These are phyloP conservation scores for Nycticorax nycticorax DNA, from an alignment of 2,113 vertebrate genomes.

Conservation along the genomic window DNA sequence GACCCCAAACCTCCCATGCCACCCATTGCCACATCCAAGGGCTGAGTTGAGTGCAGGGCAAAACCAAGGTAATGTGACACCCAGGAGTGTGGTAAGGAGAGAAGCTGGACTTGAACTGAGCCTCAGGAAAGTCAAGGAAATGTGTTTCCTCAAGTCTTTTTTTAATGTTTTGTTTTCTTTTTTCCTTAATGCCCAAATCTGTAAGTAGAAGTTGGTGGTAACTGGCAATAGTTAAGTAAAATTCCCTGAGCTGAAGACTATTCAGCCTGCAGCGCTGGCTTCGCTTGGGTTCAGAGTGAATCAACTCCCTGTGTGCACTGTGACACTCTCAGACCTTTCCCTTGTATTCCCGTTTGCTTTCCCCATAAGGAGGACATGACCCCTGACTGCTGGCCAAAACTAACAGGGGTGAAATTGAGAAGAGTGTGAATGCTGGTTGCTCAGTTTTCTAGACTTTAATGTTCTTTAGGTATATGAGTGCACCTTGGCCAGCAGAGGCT, in stretches of 20 bases:
- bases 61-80: not conserved
- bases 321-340: not conserved
- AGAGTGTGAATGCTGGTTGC: not conserved
- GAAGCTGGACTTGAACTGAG: not conserved
- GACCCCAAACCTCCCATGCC: not conserved
- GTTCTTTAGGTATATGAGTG: not conserved
- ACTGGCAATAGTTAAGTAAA: not conserved
- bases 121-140: not conserved
- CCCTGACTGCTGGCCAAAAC: not conserved
- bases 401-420: not conserved
- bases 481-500: not conserved
- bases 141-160: not conserved
- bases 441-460: not conserved
- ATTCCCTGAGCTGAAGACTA: not conserved
- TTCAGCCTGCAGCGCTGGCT: not conserved
- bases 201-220: not conserved
- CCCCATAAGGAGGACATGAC: fast-evolving
- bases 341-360: not conserved
- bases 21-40: not conserved
- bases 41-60: not conserved
- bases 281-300: not conserved
- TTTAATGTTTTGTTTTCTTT: not conserved
- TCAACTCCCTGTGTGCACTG: fast-evolving
- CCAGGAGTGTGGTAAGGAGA: not conserved
- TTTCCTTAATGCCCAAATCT: not conserved